A percentile compares a stretch with the other conserved stretches of the same genome.
phyloP scores from a whole-genome alignment of 2,797 vertebrate genomes.

The Cetoscarus ocellatus region DNA sequence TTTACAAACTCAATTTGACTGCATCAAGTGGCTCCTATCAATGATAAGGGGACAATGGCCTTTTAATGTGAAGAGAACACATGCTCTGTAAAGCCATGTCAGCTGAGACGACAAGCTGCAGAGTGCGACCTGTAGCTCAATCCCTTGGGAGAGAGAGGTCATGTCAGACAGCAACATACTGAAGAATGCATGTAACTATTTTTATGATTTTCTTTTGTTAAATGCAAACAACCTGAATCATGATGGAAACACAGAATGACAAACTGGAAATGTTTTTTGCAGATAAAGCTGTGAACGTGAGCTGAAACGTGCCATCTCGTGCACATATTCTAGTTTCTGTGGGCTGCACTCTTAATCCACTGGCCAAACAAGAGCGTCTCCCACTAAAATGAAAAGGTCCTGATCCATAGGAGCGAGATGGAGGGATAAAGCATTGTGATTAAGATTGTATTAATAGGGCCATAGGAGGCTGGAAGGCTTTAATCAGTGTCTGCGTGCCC shows the following conservation, averaged over 20 bases:
- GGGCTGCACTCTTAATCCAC: slow-evolving; percentile 79
- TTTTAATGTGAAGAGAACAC: slow-evolving; percentile 37
- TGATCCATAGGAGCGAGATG: slow-evolving; percentile 83
- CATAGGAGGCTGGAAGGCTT: slow-evolving; percentile 88
- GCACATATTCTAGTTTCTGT: slow-evolving; percentile 68
- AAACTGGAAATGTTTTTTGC: slow-evolving; percentile 6
- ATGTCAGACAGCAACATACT: slow-evolving; percentile 46
- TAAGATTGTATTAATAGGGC: slow-evolving; percentile 90
- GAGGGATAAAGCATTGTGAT: slow-evolving; percentile 88
- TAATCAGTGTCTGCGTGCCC: slow-evolving; percentile 88
- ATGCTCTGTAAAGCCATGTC: slow-evolving; percentile 53
- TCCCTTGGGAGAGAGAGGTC: slow-evolving; percentile 52
- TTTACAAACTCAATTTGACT: not conserved
- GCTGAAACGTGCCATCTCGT: slow-evolving; percentile 30
- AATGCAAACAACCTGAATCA: not conserved
- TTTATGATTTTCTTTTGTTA: not conserved
- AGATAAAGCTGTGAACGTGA: not conserved
- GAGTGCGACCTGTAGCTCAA: slow-evolving; percentile 58
- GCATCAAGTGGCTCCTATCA: slow-evolving; percentile 32
- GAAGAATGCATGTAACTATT: slow-evolving; percentile 14
- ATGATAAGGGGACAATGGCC: slow-evolving; percentile 16
- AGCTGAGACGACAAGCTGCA: slow-evolving; percentile 33
- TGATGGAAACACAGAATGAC: not conserved
- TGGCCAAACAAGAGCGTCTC: slow-evolving; percentile 82
- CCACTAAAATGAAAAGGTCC: slow-evolving; percentile 85